Percentiles rank a stretch among this genome's conserved stretches.
These are phyloP conservation scores for Kryptolebias ocellatus DNA, from an alignment of 2,797 vertebrate genomes.

Conservation along the genomic window DNA sequence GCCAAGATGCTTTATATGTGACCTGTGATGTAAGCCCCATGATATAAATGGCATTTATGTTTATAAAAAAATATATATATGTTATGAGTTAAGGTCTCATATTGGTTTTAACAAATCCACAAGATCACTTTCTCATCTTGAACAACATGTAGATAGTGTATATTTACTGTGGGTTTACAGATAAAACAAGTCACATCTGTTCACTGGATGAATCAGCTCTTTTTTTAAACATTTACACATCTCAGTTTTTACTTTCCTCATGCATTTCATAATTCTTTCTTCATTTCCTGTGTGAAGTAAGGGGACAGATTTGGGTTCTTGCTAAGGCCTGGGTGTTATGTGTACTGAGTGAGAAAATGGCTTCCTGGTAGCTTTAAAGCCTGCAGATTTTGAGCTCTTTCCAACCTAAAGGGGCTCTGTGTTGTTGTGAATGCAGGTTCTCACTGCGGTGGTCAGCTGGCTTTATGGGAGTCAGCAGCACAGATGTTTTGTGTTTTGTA, in stretches of 20 bases:
- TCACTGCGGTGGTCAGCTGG: constrained; percentile 53
- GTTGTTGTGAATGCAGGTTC: constrained; percentile 31
- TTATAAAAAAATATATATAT: too few species aligned
- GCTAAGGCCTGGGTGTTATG: constrained; percentile 57
- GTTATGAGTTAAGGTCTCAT: too few species aligned
- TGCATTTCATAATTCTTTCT: constrained; percentile 69
- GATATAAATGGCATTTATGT: too few species aligned
- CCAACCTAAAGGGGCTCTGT: constrained; percentile 37
- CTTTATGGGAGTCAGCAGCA: constrained; percentile 50
- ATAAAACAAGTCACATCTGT: constrained; percentile 3
- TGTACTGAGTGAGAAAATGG: constrained; percentile 51
- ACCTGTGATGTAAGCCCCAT: too few species aligned
- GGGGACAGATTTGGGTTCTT: constrained; percentile 51
- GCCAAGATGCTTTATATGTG: too few species aligned
- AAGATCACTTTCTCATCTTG: too few species aligned
- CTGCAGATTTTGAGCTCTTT: constrained; percentile 49
- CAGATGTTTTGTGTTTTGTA: constrained; percentile 67
- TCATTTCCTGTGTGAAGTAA: constrained; percentile 75
- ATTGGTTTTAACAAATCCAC: too few species aligned
- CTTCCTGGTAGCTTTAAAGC: constrained; percentile 68
- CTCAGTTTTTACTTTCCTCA: constrained; percentile 45
- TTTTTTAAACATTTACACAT: constrained; percentile 37
- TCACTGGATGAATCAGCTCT: constrained; percentile 3
- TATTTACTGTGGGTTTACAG: neutral
- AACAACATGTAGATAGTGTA: too few species aligned